These are phyloP conservation scores for Dasypolia templi DNA, from an alignment of 2,888 invertebrate species.

Conservation along the genomic window DNA sequence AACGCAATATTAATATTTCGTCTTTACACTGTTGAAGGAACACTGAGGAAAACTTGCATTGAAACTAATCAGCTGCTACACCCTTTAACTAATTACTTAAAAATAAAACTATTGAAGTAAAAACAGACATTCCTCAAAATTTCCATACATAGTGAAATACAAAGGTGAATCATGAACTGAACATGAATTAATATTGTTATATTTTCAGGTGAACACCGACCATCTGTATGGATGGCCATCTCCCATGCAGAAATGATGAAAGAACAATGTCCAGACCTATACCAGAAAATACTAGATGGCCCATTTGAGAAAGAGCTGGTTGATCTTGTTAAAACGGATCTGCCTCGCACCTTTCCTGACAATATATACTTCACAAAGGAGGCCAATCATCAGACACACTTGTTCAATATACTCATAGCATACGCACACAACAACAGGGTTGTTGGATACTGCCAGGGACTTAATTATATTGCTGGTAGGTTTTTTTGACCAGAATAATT, in stretches of 20 bases:
- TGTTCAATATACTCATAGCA: slow-evolving; percentile 96
- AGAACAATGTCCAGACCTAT: slow-evolving; percentile 92
- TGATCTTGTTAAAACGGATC: slow-evolving; percentile 96
- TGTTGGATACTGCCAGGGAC: slow-evolving; percentile 98
- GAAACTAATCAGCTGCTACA: neutral
- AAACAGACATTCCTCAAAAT: neutral
- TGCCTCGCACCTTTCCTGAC: slow-evolving; percentile 98
- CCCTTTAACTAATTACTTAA: neutral
- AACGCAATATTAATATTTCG: neutral
- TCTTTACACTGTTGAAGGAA: slow-evolving; percentile 19
- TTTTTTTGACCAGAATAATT: slow-evolving; percentile 1
- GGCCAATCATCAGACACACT: slow-evolving; percentile 93
- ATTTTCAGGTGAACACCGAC: slow-evolving; percentile 89
- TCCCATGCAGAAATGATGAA: slow-evolving; percentile 94
- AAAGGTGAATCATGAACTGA: neutral
- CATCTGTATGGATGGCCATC: slow-evolving; percentile 95
- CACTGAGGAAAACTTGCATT: slow-evolving; percentile 18
- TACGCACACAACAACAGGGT: slow-evolving; percentile 96
- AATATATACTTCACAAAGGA: slow-evolving; percentile 97
- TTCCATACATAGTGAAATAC: neutral
- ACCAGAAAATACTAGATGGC: slow-evolving; percentile 92
- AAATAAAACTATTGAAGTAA: neutral
- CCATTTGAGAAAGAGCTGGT: slow-evolving; percentile 93
- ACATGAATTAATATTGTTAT: slow-evolving; percentile 12
- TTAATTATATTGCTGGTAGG: slow-evolving; percentile 96